A percentile compares a stretch with the other conserved stretches of the same genome.
Evolutionary conservation across 2,797 vertebrate species (phyloP).

Genomic region (Parambassis ranga): DNA sequence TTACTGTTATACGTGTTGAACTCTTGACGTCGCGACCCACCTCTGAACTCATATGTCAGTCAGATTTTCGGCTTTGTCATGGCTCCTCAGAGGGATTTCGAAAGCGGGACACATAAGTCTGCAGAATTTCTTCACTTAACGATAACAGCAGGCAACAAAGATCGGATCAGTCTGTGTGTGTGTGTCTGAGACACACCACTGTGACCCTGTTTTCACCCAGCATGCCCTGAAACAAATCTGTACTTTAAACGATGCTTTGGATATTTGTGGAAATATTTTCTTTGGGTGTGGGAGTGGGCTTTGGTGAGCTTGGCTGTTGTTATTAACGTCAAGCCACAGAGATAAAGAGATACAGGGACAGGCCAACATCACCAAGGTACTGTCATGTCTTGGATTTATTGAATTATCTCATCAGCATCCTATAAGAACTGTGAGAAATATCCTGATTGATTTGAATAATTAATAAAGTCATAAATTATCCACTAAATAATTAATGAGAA

Average conservation of each 20-base stretch:
- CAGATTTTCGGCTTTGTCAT: conserved; percentile 13
- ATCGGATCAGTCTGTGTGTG: conserved; percentile 19
- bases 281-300: not conserved
- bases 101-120: not conserved
- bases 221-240: conserved; percentile 13
- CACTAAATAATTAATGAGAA: not conserved
- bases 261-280: conserved; percentile 4
- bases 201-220: conserved; percentile 7
- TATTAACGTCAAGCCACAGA: not conserved
- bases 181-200: conserved; percentile 3
- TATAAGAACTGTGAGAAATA: not conserved
- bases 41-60: conserved; percentile 42
- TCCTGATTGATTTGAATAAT: not conserved
- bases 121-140: not conserved
- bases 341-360: too few species aligned
- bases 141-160: conserved; percentile 23
- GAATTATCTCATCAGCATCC: not conserved
- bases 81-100: conserved; percentile 21
- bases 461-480: not conserved
- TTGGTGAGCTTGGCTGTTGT: not conserved
- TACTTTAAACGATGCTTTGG: conserved; percentile 5
- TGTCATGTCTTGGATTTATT: too few species aligned
- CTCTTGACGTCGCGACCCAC: conserved; percentile 47
- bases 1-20: conserved; percentile 45
- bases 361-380: not conserved